Evolutionary conservation across 2,888 invertebrate species (phyloP), one percentile per base, ranked within the genome.

Genomic region (Pollenia griseotomentosa): DNA sequence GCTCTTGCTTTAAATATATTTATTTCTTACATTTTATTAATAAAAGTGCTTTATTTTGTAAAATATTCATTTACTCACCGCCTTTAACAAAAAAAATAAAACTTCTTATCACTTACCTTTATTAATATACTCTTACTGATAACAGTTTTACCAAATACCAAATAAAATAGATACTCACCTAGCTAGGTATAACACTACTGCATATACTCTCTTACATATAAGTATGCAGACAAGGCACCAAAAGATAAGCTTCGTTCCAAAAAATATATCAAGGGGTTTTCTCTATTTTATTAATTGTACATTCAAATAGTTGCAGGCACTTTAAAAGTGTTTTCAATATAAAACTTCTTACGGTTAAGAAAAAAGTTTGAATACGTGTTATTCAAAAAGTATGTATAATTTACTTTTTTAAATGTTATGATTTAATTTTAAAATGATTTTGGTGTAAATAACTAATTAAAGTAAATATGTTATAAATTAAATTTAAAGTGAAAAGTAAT

Each of bases 61-160:
- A 59, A 48, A n/a, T 75, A 51, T 70, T 44, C 40, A 55, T 70
- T 44, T 19, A 55, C 75, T 57, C 55, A 79, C 46, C 23, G 68
- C 14, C 48, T 23, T 42, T 44, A 61, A 75, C 74, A 66, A 66
- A 11, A 55, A 61, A 80, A 48, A 70, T 19, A 48, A 57, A 44
- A 71, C 19, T 71, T 81, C 81, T 87, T 87, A 84, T 84, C 84
- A 74, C 46, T 66, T 81, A 63, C 77, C 66, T 73, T 65, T 83
- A 83, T 73, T 77, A 55, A 46, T 77, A 74, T 66, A 51, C 73
- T 71, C 33, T 66, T 80, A 71, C 71, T 80, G 86, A 86, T 86
- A 86, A 86, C 63, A 71, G 14, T 14, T 63, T 33, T 83, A 63
- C 70, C 48, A 77, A 77, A 83, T 12, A 53, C 33, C 33, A 53